phyloP scores from a whole-genome alignment of 2,888 invertebrate genomes.

The Augiades crinisus region DNA sequence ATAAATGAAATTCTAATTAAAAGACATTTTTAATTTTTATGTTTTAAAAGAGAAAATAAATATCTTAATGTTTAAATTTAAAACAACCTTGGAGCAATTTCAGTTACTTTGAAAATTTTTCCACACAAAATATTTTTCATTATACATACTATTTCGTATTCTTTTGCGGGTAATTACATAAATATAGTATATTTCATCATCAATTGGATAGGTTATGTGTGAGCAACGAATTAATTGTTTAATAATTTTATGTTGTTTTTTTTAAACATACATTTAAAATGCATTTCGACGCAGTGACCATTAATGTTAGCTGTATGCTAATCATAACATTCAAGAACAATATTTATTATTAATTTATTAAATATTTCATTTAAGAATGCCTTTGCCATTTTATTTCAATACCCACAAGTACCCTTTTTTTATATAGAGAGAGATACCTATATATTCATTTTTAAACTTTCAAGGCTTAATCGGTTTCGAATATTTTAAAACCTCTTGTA shows the following conservation, averaged over 20 bases:
- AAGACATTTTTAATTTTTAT: no score
- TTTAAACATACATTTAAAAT: background rate
- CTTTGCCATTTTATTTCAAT: background rate
- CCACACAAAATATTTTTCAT: no score
- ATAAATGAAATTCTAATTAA: no score
- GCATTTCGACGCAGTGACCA: background rate
- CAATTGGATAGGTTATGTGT: background rate
- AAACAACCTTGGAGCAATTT: no score
- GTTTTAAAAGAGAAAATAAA: no score
- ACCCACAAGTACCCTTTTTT: background rate
- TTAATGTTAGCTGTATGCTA: slow-evolving; percentile 4
- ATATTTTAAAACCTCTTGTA: no score
- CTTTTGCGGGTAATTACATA: background rate
- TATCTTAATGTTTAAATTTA: no score
- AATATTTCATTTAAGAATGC: slow-evolving; percentile 20
- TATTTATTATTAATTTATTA: slow-evolving; percentile 37
- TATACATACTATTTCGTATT: background rate
- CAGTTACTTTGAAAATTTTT: no score
- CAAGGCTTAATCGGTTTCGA: no score
- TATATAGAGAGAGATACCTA: no score
- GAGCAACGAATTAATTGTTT: background rate
- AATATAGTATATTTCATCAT: no score
- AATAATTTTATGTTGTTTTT: background rate
- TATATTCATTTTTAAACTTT: no score
- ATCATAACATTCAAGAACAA: slow-evolving; percentile 5